Conservation (phyloP, 2,888 invertebrate species). For the Malthinus seriepunctatus region DNA sequence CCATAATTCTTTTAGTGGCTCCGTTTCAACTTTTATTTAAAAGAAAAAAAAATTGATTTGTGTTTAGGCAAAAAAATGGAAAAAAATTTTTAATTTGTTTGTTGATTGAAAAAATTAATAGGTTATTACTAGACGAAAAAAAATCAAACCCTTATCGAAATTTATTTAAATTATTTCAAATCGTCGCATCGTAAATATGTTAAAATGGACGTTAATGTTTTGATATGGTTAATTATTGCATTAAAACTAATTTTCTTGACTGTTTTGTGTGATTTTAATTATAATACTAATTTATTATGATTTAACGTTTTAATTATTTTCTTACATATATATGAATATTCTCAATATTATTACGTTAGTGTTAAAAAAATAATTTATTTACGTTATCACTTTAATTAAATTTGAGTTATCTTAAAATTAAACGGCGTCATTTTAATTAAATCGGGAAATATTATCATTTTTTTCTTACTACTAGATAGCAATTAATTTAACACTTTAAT, state of each 20-base stretch:
- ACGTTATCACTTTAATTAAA: no score
- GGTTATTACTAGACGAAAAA: no score
- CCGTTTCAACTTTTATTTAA: neutral
- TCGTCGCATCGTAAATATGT: slow-evolving; percentile 17
- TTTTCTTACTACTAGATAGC: no score
- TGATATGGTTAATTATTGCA: slow-evolving; percentile 22
- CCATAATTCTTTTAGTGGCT: slow-evolving; percentile 17
- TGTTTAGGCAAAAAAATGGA: no score
- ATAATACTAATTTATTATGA: slow-evolving; percentile 17
- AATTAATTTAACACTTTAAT: no score
- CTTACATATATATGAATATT: neutral
- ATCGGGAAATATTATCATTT: no score
- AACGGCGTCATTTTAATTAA: no score
- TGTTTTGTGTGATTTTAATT: slow-evolving; percentile 12
- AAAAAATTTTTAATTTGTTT: no score
- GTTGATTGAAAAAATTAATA: no score
- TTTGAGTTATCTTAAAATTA: no score
- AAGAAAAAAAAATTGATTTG: neutral
- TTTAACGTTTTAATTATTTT: slow-evolving; percentile 12
- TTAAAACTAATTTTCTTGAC: slow-evolving; percentile 10
- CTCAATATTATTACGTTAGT: neutral
- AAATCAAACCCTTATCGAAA: slow-evolving; percentile 11
- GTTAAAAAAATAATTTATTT: neutral
- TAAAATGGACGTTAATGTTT: slow-evolving; percentile 12
- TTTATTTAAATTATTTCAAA: slow-evolving; percentile 5